Base-by-base conservation (phyloP, 2,888 invertebrate species). In the Selenia dentaria region DNA sequence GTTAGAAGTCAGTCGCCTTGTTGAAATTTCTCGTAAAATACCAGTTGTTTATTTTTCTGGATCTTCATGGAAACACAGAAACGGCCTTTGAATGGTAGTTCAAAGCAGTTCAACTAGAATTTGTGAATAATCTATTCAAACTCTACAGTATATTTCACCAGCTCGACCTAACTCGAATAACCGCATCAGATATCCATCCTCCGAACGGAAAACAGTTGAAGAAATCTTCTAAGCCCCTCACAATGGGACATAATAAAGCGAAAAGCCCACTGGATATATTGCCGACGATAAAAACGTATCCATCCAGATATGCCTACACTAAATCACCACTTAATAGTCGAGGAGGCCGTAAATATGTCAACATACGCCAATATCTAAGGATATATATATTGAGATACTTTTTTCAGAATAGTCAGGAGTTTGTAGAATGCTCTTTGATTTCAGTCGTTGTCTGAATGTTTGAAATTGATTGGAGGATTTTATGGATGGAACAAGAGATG, bases 311-410 rank as follows among this genome's bases (percentile, higher is more conserved):
- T 85, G 87, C 80, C 74, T 70, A 66, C 80, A 83, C 73, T 89
- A 88, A 90, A 90, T 89, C 89, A 88, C 87, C 81, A 84, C 83
- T 86, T 87, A 86, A 87, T 86, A 86, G 87, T 87, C 85, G 82
- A 82, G 76, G 62, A 79, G 79, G 70, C 74, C 86, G 87, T 90
- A 90, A 90, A 90, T 89, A 90, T 87, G 89, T 90, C 89, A 85
- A 82, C 88, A 80, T 62, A 69, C 81, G 75, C 87, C 88, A 87
- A 89, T 90, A 89, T 90, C 89, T 87, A 76, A 76, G 80, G 80
- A 79, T 80, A 79, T 81, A 83, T 83, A 80, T 67, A 74, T 40
- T 46, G 70, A 64, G 69, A 65, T 64, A 73, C 74, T 73, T 74
- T 74, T 79, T 79, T 78, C 44, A 51, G 52, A 51, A 36, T 26